These are phyloP conservation scores for Hirtodrosophila alboralis DNA, from an alignment of 2,888 invertebrate genomes.

Conservation along the genomic window DNA sequence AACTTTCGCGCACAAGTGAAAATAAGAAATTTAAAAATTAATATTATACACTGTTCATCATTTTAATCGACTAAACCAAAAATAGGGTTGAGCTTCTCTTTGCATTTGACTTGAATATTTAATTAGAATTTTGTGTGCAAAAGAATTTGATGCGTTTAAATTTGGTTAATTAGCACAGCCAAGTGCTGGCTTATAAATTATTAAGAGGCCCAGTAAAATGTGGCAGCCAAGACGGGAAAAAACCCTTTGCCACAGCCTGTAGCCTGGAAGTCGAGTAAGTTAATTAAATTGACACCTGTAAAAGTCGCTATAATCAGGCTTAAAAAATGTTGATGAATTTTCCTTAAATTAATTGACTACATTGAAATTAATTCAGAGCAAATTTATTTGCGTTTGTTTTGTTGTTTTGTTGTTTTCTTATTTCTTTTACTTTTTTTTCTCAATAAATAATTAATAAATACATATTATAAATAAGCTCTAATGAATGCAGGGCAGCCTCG, in stretches of 20 bases:
- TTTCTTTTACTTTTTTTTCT: constrained; percentile 46
- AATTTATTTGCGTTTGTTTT: constrained; percentile 25
- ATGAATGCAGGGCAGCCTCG: constrained; percentile 41
- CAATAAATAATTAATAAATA: constrained; percentile 78
- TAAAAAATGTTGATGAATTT: constrained; percentile 1
- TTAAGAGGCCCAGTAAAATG: constrained; percentile 50
- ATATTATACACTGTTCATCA: constrained; percentile 62
- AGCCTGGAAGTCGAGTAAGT: constrained; percentile 9
- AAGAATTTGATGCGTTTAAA: constrained; percentile 44
- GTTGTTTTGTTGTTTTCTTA: constrained; percentile 26
- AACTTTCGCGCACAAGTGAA: constrained; percentile 73
- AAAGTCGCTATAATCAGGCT: constrained; percentile 3
- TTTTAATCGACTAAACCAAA: constrained; percentile 56
- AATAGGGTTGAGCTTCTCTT: constrained; percentile 7
- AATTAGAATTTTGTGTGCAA: constrained; percentile 47
- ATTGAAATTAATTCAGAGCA: constrained; percentile 23
- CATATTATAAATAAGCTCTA: constrained; percentile 63
- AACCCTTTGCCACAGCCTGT: constrained; percentile 1
- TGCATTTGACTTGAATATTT: constrained; percentile 59
- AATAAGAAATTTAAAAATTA: constrained; percentile 58
- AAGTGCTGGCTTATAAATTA: constrained; percentile 58
- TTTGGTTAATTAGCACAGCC: constrained; percentile 71
- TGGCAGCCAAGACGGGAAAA: neutral
- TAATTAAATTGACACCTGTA: constrained; percentile 29
- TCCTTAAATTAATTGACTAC: neutral